Conservation (phyloP, 2,113 vertebrate genomes). For the Osmerus eperlanus region DNA sequence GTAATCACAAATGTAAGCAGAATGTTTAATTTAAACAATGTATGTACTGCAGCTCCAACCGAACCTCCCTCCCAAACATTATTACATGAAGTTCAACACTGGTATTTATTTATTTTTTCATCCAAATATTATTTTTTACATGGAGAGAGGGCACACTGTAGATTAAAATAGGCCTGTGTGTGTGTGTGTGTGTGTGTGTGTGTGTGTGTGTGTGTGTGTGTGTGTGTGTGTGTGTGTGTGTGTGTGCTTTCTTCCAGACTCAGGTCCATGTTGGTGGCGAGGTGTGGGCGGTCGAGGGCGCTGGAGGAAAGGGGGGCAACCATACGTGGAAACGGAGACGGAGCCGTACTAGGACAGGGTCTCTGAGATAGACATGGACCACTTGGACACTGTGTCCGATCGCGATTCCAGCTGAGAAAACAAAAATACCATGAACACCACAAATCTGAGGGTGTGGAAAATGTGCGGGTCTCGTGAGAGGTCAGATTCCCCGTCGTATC, state of each 20-base stretch:
- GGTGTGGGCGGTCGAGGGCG: constrained; percentile 29
- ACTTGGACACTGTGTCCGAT: constrained; percentile 68
- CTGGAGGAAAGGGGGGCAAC: constrained; percentile 32
- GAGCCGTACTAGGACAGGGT: constrained; percentile 3
- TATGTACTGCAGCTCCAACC: too few species aligned
- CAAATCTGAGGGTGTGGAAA: constrained; percentile 71
- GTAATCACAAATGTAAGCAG: too few species aligned
- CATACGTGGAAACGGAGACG: constrained; percentile 1
- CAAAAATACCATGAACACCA: constrained; percentile 74
- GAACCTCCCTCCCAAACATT: too few species aligned
- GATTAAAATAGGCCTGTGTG: not conserved
- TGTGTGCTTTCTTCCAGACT: constrained; percentile 28
- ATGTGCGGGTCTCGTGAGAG: constrained; percentile 69
- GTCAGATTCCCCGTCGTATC: constrained; percentile 76
- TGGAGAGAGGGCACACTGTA: not conserved
- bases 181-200: not conserved
- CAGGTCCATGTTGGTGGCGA: constrained; percentile 61
- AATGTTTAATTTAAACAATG: too few species aligned
- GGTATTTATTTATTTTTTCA: too few species aligned
- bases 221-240: not conserved
- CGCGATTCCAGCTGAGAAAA: constrained; percentile 80
- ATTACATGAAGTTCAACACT: too few species aligned
- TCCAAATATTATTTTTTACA: too few species aligned
- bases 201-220: not conserved
- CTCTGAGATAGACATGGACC: constrained; percentile 61